A percentile compares a stretch with the other conserved stretches of the same genome.
These are phyloP conservation scores for Megaptera novaeangliae DNA, from an alignment of 2,113 vertebrate genomes.

Conservation along the genomic window DNA sequence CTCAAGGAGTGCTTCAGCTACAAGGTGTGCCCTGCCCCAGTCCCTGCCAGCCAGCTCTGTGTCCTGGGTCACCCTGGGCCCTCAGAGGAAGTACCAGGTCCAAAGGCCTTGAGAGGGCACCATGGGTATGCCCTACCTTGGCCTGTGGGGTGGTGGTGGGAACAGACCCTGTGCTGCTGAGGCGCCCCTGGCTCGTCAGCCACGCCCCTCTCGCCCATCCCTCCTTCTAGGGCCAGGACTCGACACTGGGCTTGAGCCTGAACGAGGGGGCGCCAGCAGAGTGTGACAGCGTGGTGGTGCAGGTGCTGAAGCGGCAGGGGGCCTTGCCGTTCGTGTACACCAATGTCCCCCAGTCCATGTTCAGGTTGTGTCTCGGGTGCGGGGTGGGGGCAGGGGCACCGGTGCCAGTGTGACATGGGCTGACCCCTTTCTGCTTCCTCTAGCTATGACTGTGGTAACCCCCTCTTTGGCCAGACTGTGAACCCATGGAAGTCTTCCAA, in stretches of 20 bases:
- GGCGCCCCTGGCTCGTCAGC: background rate
- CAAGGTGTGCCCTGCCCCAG: constrained; percentile 79
- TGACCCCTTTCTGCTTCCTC: background rate
- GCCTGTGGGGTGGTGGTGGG: background rate
- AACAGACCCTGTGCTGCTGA: background rate
- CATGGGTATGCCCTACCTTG: background rate
- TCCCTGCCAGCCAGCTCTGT: background rate
- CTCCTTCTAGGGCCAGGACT: constrained; percentile 83
- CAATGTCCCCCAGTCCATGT: constrained; percentile 89
- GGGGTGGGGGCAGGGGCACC: background rate
- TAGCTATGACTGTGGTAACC: constrained; percentile 83
- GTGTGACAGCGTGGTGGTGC: constrained; percentile 87
- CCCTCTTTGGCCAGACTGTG: constrained; percentile 78
- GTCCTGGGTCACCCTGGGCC: background rate
- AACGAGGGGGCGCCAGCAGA: constrained; percentile 79
- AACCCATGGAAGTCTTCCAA: constrained; percentile 78
- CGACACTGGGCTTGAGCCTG: constrained; percentile 82
- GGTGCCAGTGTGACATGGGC: background rate
- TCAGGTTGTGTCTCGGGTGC: constrained; percentile 81
- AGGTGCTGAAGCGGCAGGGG: constrained; percentile 92
- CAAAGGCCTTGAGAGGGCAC: background rate
- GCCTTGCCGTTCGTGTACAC: constrained; percentile 95
- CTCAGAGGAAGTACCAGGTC: background rate
- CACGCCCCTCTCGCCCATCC: background rate
- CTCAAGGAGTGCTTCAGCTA: constrained; percentile 88